Evolutionary conservation across 2,888 invertebrate species (phyloP).

Genomic region (Andrena haemorrhoa): DNA sequence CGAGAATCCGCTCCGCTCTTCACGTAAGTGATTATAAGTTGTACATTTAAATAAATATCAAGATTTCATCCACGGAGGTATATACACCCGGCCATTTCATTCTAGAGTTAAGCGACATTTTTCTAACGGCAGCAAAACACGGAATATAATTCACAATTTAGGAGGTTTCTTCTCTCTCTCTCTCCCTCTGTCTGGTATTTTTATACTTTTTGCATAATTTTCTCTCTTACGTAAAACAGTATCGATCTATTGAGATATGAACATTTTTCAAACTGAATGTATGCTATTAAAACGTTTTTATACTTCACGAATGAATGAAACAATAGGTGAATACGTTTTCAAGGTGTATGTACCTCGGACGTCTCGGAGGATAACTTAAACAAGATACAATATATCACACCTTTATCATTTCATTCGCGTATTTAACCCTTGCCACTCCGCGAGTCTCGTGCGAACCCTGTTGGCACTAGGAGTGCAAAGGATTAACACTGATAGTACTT

Average conservation of each 20-base stretch:
- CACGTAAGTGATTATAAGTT: slow-evolving; percentile 55
- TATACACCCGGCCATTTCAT: slow-evolving; percentile 37
- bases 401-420: slow-evolving; percentile 36
- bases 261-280: neutral
- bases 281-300: slow-evolving; percentile 26
- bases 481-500: slow-evolving; percentile 6
- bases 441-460: too few species aligned
- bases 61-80: slow-evolving; percentile 45
- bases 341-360: slow-evolving; percentile 52
- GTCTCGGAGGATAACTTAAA: slow-evolving; percentile 22
- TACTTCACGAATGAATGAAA: slow-evolving; percentile 17
- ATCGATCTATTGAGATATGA: neutral
- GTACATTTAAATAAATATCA: slow-evolving; percentile 54
- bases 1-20: too few species aligned
- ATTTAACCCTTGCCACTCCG: neutral
- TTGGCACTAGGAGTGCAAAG: too few species aligned
- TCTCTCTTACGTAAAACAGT: neutral
- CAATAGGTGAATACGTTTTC: slow-evolving; percentile 8
- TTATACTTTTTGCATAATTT: slow-evolving; percentile 12
- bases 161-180: neutral
- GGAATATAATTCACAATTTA: neutral
- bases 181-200: neutral
- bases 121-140: neutral
- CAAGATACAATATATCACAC: too few species aligned
- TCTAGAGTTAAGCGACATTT: slow-evolving; percentile 1